Base-by-base conservation (phyloP, 2,888 invertebrate species). In the Criorhina ranunculi region DNA sequence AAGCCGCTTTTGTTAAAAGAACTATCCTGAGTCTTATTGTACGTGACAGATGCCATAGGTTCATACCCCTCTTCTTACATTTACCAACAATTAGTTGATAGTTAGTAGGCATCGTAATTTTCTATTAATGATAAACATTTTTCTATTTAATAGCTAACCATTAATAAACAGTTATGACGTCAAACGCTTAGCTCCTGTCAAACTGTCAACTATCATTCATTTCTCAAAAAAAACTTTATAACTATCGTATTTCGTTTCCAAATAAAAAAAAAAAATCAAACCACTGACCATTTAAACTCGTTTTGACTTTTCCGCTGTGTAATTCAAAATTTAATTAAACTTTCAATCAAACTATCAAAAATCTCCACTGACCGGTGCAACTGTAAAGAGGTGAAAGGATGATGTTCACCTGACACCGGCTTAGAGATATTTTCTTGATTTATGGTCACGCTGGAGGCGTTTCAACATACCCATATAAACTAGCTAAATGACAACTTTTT, bases 361-460 rank as follows among this genome's bases (percentile, higher is more conserved):
- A 73, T 73, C 49, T 53, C n/a, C 55, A 59, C 33, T 51, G 33
- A 62, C 49, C 40, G 53, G 67, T 24, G 9, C 59, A 55, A 59
- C 73, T n/a, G 83, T 33, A 12, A 51, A 55, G 60, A 83, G 83
- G 78, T 83, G 79, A 83, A 83, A 83, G 83, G 83, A 79, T 83
- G 79, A 83, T 78, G 83, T 69, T 69, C 73, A 79, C 60, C 73
- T 75, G 78, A 83, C 82, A 72, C 72, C 67, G 53, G 40, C 66
- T 24, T 40, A 33, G 44, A 78, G 60, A 62, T 76, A 81, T 19
- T 83, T 79, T 42, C 40, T 35, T 83, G 78, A 83, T 83, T 83
- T 83, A 83, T 79, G 49, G 75, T 69, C 57, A 33, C 11, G 31
- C 19, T 42, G 64, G 15, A 29, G 59, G 70, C 46, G 55, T 33